A percentile compares a stretch with the other conserved stretches of the same genome.
phyloP scores from a whole-genome alignment of 2,797 vertebrate species.

The Thalassophryne amazonica region DNA sequence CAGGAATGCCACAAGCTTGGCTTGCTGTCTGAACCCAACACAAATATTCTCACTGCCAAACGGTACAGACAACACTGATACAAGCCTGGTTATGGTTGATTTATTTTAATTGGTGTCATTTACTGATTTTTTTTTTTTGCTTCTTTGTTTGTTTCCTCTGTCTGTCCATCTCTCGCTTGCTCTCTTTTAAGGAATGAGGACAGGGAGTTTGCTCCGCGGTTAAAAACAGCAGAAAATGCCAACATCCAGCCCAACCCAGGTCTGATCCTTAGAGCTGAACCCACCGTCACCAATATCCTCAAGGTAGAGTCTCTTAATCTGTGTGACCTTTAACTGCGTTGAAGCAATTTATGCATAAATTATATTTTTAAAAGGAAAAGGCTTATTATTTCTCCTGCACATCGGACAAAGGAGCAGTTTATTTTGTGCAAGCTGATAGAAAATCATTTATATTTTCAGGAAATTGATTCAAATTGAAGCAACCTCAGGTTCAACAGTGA shows the following conservation, averaged over 20 bases:
- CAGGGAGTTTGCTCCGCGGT: conserved; percentile 87
- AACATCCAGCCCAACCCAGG: conserved; percentile 97
- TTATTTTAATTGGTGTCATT: too few relatives aligned
- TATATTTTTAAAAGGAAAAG: too few relatives aligned
- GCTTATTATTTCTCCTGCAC: too few relatives aligned
- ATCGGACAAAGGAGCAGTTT: too few relatives aligned
- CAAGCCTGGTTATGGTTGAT: too few relatives aligned
- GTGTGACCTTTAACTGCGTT: too few relatives aligned
- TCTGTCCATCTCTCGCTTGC: background rate
- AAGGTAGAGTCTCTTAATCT: conserved; percentile 76
- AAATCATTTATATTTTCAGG: too few relatives aligned
- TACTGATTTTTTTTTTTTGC: background rate
- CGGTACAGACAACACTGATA: too few relatives aligned
- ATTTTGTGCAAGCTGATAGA: too few relatives aligned
- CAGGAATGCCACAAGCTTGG: conserved; percentile 96
- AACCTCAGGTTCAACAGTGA: too few relatives aligned
- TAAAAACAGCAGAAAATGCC: conserved; percentile 92
- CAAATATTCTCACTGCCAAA: conserved; percentile 83
- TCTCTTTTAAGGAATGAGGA: conserved; percentile 77
- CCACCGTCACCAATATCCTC: conserved; percentile 97
- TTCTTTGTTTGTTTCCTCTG: background rate
- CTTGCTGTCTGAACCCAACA: conserved; percentile 87
- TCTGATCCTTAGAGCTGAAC: conserved; percentile 93
- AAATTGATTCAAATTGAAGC: too few relatives aligned
- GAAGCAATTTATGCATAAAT: too few relatives aligned